Conservation (phyloP, 2,113 vertebrate genomes). For the Benthochromis sp. region DNA sequence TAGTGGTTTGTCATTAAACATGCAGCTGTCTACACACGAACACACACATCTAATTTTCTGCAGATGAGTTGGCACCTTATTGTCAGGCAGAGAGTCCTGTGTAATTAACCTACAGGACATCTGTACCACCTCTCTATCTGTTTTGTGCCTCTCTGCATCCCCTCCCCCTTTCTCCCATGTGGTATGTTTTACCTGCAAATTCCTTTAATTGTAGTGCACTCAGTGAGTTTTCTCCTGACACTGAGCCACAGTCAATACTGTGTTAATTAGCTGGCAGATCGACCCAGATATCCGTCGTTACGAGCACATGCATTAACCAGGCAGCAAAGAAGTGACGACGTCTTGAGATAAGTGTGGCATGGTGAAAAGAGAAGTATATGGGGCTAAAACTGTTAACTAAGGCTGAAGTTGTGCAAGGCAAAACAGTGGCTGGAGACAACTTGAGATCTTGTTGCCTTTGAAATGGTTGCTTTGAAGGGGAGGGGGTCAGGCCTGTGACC, state of each 20-base stretch:
- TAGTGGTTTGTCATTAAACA: conserved; percentile 58
- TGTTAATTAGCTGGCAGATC: conserved; percentile 47
- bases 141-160: neutral
- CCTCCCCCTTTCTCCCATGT: neutral
- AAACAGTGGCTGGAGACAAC: neutral
- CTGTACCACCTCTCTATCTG: neutral
- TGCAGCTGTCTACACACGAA: conserved; percentile 37
- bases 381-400: neutral
- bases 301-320: neutral
- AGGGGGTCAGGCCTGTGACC: neutral
- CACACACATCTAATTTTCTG: conserved; percentile 36
- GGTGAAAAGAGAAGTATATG: neutral
- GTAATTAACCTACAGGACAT: conserved; percentile 57
- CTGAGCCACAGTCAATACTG: conserved; percentile 36
- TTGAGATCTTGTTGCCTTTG: neutral
- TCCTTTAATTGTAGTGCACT: conserved; percentile 17
- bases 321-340: neutral
- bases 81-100: conserved; percentile 23
- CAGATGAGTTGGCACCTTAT: neutral
- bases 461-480: neutral
- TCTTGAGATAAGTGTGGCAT: neutral
- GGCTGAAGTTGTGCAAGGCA: too few relatives aligned
- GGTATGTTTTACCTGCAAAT: conserved; percentile 9
- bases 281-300: conserved; percentile 7
- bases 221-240: conserved; percentile 1